Conservation (phyloP, 2,888 invertebrate species). For the Drosophila flavopinicola region DNA sequence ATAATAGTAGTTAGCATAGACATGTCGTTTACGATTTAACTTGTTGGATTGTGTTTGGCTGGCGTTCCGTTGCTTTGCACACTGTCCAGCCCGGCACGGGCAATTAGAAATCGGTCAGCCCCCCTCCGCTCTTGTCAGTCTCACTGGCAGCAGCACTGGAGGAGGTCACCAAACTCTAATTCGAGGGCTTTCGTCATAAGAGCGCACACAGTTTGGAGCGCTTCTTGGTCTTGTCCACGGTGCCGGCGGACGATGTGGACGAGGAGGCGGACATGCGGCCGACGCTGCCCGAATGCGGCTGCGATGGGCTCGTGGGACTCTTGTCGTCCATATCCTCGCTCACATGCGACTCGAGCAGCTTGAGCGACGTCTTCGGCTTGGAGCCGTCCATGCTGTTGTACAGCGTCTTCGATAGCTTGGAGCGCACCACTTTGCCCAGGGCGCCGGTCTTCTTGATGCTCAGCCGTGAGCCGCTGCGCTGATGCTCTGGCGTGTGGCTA, state of each 20-base stretch:
- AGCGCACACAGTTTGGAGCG: conserved; percentile 84
- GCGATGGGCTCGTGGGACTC: conserved; percentile 83
- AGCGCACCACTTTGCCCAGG: conserved; percentile 86
- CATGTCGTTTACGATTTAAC: conserved; percentile 8
- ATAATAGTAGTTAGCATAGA: conserved; percentile 15
- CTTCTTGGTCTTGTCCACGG: conserved; percentile 83
- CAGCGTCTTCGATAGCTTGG: conserved; percentile 86
- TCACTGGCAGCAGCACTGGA: conserved; percentile 64
- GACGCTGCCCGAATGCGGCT: conserved; percentile 64
- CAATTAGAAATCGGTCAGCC: conserved; percentile 82
- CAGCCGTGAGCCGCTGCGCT: conserved; percentile 82
- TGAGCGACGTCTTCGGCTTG: conserved; percentile 82
- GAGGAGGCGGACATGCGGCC: conserved; percentile 83
- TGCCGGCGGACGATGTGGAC: conserved; percentile 77
- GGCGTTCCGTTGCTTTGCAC: conserved; percentile 31
- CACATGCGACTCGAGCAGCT: conserved; percentile 81
- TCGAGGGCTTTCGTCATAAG: conserved; percentile 85
- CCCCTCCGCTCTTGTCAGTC: conserved; percentile 74
- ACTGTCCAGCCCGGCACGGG: conserved; percentile 29
- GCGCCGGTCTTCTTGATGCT: conserved; percentile 86
- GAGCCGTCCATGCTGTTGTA: conserved; percentile 85
- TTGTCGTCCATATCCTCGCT: conserved; percentile 83
- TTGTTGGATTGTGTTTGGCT: conserved; percentile 25
- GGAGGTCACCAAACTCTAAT: conserved; percentile 82
- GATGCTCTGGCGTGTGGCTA: conserved; percentile 83